Evolutionary conservation across 2,888 invertebrate genomes (phyloP), one percentile per base, ranked within the genome.

Genomic region (Penaeus monodon): DNA sequence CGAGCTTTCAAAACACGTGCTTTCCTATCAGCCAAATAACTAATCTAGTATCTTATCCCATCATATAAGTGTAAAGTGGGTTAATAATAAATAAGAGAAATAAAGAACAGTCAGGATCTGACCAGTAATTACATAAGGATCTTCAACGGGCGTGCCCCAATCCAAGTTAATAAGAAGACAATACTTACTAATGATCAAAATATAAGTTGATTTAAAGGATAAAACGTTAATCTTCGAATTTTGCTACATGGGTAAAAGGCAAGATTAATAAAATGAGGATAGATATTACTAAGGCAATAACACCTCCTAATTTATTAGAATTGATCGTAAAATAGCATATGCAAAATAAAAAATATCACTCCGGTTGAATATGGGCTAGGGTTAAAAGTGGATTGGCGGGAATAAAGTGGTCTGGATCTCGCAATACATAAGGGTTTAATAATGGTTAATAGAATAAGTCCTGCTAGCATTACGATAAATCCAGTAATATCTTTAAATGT

Each of bases 361-460:
- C n/a, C n/a, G n/a, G n/a, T n/a, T n/a, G n/a, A n/a, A n/a, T n/a
- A n/a, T n/a, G n/a, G n/a, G n/a, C n/a, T n/a, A n/a, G n/a, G n/a
- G n/a, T n/a, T n/a, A n/a, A n/a, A 94, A 91, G 91, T 0, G 95
- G 94, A 90, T 95, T 95, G 10, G 95, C 95, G 0, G 94, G 94
- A 33, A 94, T 95, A 93, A 95, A 96, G 93, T 96, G 96, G 93
- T 96, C 96, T 0, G 95, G 95, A 63, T 96, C 95, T 91, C 94
- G 94, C 92, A 96, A 91, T 91, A 95, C 89, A 91, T 94, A 94
- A 0, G n/a, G 95, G 7, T 92, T 93, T 89, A 92, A 92, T 92
- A 95, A 91, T 2, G 93, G n/a, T n/a, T 92, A 95, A 91, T 90
- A 93, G 90, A 90, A 93, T 29, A 22, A 57, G n/a, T 1, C 38